Base-by-base conservation (phyloP, 2,797 vertebrate genomes). In the Phaenicophaeus curvirostris region DNA sequence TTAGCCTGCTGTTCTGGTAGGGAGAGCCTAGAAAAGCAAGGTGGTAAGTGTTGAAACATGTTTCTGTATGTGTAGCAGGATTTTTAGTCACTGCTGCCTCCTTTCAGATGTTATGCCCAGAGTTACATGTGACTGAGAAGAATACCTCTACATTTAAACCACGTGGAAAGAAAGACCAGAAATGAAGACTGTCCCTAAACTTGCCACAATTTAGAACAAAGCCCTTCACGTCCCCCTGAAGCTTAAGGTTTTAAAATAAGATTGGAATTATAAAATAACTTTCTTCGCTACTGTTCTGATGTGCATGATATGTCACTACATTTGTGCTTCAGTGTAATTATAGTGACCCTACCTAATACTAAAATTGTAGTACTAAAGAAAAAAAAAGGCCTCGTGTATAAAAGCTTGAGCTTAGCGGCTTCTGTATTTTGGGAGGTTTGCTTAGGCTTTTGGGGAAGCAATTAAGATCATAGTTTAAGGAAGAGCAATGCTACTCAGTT, bases 1-100 rank as follows among this genome's bases (percentile, higher is more conserved):
- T 82, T 91, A 86, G 92, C 95, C 82, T 97, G 97, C 75, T 98
- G 96, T 90, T 94, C 97, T 46, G 97, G 94, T 82, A 97, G 85
- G 92, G 97, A 97, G 81, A 97, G 91, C 84, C 94, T 98, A 85
- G 97, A 97, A 87, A 98, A 97, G 42, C 97, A 97, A 87, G 96
- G 98, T 96, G 98, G 98, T 98, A 95, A 97, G 96, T 95, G 31
- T 8, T 75, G 39, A 66, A 41, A 8, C 27, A 3, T 28, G 12
- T 42, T 51, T 54, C 15, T 8, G 10, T 21, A 17, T 23, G 16
- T 31, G 35, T 37, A 31, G 15, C 1, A 1, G 27, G 69, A 46
- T 63, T 62, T 63, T 37, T 80, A 41, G 46, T 73, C 21, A 15
- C 31, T 50, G 5, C 39, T 82, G 23, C 37, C 50, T 69, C 44